Base-by-base conservation (phyloP, 2,113 vertebrate genomes). In the Heterocephalus glaber region DNA sequence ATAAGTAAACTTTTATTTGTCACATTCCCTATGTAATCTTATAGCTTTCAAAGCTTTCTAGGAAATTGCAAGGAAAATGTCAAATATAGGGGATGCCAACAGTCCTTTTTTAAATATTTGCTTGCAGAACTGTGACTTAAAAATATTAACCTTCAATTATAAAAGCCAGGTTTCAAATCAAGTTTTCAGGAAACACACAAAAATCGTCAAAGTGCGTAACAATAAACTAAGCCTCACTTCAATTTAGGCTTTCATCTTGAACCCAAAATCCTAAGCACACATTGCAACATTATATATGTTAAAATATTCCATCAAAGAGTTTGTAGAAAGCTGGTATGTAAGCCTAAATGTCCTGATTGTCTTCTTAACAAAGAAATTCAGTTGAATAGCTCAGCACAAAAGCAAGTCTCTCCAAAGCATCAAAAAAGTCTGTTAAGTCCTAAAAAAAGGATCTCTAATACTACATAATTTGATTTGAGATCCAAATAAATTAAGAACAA, bases 401-500 rank as follows among this genome's bases (percentile, higher is more conserved):
- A 65, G 86, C 11, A 35, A 61, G 44, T 2, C 65, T 86, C 94
- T 92, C 35, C 12, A 60, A 97, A 94, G 26, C 5, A 72, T n/a
- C 66, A 96, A 7, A 60, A 89, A 85, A 54, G 16, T 9, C 7
- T 54, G 22, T 84, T 95, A 68, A 88, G 13, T 70, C 24, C 2
- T 77, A 26, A 66, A 66, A 74, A 82, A 89, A 41, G 82, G 76
- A 22, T n/a, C 56, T 90, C 13, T 87, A 49, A 79, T 74, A 38
- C 56, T 60, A 60, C n/a, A 33, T 96, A 58, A 94, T 94, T 96
- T 94, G 70, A 88, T 96, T 86, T 92, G 77, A 65, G 52, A 16
- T 72, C 66, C 81, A 93, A 80, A 70, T 84, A 83, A 95, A 92
- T 90, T 72, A 95, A 91, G 76, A 89, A 92, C 87, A 96, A 90